Base-by-base conservation (phyloP, 2,113 vertebrate species). In the Phyllostomus hastatus region DNA sequence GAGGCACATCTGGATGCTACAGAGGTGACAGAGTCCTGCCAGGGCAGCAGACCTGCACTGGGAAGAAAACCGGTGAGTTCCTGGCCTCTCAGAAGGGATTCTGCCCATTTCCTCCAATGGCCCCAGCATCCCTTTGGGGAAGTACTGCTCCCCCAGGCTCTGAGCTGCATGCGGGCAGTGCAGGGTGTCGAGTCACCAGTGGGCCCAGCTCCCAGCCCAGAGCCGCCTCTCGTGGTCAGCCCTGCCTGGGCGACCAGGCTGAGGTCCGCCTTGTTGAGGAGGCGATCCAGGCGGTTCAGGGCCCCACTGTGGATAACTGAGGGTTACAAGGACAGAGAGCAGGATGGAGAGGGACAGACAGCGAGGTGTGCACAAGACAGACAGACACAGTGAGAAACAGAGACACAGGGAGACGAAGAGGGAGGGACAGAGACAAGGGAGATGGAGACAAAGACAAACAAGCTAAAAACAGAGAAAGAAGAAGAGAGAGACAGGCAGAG, bases 101-200 rank as follows among this genome's bases (percentile, higher is more conserved):
- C 59, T 20, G 20, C 12, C 15, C 35, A n/a, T 59, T 50, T 73
- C 54, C 79, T 89, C 31, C 43, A 35, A 12, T 4, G 61, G 2
- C n/a, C 67, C 26, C 26, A 9, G 61, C n/a, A 38, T 73, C 67
- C 79, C 66, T 41, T 54, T 1, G 26, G 67, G 73, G 43, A 88
- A 12, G 15, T 0, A 8, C n/a, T 28, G 4, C 22, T 50, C 31
- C 41, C 20, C 24, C 5, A 14, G 48, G 38, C 15, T 52, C 52
- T 3, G 69, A 24, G 66, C 28, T 4, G 2, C 5, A 0, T 43
- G 82, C 0, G 4, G 43, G 61, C 9, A 7, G n/a, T 6, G 12
- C 28, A 4, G 31, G 72, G 48, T 7, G 35, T 43, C 22, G 3
- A 0, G 33, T 52, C 78, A 17, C 48, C 2, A 19, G n/a, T 4